Evolutionary conservation across 2,113 vertebrate genomes (phyloP).

Genomic region (Callochromis pleurospilus): DNA sequence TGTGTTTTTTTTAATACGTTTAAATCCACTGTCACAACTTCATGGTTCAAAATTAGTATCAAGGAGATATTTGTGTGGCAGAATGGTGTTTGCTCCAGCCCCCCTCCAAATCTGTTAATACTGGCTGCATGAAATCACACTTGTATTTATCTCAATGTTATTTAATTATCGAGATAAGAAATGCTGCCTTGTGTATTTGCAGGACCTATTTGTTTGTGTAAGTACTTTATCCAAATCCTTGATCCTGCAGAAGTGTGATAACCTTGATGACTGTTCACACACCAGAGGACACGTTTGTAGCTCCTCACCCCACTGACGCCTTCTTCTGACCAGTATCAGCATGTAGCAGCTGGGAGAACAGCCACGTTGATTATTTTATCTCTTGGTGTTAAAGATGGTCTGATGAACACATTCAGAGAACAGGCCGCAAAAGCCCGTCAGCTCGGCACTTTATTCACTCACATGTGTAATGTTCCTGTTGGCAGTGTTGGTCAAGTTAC

Average conservation of each 20-base stretch:
- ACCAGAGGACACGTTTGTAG: neutral
- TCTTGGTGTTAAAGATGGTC: neutral
- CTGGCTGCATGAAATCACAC: neutral
- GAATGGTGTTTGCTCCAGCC: rapidly evolving
- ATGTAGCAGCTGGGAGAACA: neutral
- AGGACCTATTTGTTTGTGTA: neutral
- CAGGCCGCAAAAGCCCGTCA: neutral
- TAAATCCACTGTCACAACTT: neutral
- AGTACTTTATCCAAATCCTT: neutral
- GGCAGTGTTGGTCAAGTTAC: too few relatives aligned
- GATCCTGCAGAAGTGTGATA: neutral
- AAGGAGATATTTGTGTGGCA: neutral
- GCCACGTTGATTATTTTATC: neutral
- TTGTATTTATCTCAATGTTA: neutral
- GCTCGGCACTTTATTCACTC: neutral
- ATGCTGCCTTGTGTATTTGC: neutral
- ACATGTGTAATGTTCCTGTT: neutral
- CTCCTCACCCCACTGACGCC: neutral
- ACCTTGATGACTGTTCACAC: neutral
- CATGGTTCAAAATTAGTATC: rapidly evolving
- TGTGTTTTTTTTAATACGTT: neutral
- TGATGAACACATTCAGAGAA: neutral
- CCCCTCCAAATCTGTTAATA: neutral
- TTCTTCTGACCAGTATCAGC: neutral
- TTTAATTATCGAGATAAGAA: neutral